phyloP scores from a whole-genome alignment of 2,797 vertebrate genomes.

The Synanceia verrucosa region DNA sequence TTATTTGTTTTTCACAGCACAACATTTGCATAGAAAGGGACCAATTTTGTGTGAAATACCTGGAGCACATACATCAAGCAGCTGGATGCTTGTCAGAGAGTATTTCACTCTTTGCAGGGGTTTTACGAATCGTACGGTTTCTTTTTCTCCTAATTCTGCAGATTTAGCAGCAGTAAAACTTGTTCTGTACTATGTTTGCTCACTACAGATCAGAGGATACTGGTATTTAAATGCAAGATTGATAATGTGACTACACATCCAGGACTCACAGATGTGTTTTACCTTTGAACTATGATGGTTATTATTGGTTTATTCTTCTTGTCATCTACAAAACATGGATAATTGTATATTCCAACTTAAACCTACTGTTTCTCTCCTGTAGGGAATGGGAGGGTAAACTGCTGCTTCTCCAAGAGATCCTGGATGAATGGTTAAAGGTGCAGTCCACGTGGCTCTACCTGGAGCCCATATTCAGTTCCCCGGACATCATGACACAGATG shows the following conservation, averaged over 20 bases:
- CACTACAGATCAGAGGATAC: not conserved
- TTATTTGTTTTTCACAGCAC: not conserved
- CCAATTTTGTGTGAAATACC: not conserved
- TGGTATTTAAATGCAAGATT: not conserved
- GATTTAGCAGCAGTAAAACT: not conserved
- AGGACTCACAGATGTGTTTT: not conserved
- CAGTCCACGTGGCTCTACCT: conserved; percentile 91
- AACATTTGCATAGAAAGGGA: not conserved
- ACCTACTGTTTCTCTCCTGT: conserved; percentile 6
- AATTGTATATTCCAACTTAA: not conserved
- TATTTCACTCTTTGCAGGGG: not conserved
- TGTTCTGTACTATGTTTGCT: not conserved
- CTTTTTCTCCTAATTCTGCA: not conserved
- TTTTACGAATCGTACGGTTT: not conserved
- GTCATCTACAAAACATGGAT: not conserved
- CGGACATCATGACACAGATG: conserved; percentile 92
- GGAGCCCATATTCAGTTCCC: conserved; percentile 92
- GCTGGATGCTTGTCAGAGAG: not conserved
- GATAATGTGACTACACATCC: not conserved
- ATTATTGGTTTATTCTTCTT: not conserved
- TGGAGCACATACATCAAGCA: too few species aligned
- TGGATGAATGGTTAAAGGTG: conserved; percentile 92
- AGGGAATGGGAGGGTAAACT: conserved; percentile 90
- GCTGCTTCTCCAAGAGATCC: conserved; percentile 88
- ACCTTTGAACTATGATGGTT: not conserved